Percentiles rank a stretch among this genome's conserved stretches.
These are phyloP conservation scores for Chrysemys picta DNA, from an alignment of 2,113 vertebrate genomes.

Conservation along the genomic window DNA sequence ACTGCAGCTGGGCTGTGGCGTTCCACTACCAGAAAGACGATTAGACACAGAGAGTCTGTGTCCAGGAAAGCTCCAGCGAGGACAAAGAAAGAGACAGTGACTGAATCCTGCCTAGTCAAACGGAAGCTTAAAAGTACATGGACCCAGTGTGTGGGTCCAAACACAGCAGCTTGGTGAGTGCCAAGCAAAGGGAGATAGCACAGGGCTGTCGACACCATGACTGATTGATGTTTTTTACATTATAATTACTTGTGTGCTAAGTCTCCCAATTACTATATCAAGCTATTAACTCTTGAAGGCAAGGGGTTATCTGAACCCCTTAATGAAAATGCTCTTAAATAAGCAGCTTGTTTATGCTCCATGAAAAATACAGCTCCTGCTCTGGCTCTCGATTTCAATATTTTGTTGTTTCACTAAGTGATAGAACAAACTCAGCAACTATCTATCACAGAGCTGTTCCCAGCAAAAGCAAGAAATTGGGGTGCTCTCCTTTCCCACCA, in stretches of 20 bases:
- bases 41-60: not conserved
- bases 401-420: not conserved
- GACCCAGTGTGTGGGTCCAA: not conserved
- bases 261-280: not conserved
- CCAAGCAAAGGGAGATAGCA: not conserved
- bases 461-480: not conserved
- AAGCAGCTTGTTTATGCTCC: not conserved
- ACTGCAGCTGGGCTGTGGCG: not conserved
- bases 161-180: not conserved
- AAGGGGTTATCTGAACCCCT: not conserved
- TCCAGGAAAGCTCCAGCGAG: not conserved
- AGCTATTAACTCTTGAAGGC: not conserved
- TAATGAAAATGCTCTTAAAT: not conserved
- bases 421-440: not conserved
- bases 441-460: constrained; percentile 10
- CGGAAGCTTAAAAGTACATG: not conserved
- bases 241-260: constrained; percentile 11
- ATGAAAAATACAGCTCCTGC: not conserved
- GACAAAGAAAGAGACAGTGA: not conserved
- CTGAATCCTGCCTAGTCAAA: not conserved
- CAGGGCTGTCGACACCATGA: not conserved
- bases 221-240: not conserved
- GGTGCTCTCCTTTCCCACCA: too few relatives aligned
- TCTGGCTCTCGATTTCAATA: not conserved
- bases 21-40: not conserved